These are phyloP conservation scores for Andrena fulva DNA, from an alignment of 2,888 invertebrate genomes.

Conservation along the genomic window DNA sequence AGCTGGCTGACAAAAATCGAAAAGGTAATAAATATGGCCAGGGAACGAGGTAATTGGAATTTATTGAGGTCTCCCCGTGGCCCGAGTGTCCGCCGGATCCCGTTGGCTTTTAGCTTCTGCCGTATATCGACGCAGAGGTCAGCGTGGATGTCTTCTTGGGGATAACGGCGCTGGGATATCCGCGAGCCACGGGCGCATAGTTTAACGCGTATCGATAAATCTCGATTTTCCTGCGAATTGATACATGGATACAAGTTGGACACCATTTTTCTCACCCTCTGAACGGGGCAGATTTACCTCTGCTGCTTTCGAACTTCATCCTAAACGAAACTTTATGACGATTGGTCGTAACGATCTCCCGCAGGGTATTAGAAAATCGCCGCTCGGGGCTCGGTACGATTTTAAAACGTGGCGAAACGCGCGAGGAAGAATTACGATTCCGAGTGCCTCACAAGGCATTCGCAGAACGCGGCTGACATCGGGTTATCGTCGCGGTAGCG, in stretches of 20 bases:
- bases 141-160: slow-evolving; percentile 5
- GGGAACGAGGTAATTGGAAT: slow-evolving; percentile 61
- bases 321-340: not conserved
- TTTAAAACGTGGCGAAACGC: slow-evolving; percentile 21
- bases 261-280: not conserved
- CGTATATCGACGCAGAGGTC: not conserved
- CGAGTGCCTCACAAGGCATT: slow-evolving; percentile 35
- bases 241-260: slow-evolving; percentile 11
- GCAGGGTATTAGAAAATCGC: not conserved
- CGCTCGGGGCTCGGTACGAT: not conserved
- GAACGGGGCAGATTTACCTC: not conserved
- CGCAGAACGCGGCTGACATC: slow-evolving; percentile 26
- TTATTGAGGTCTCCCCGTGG: slow-evolving; percentile 50
- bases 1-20: slow-evolving; percentile 47
- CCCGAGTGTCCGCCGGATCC: slow-evolving; percentile 18
- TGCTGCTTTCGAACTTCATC: not conserved
- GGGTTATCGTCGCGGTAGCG: slow-evolving; percentile 49
- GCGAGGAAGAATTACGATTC: slow-evolving; percentile 13
- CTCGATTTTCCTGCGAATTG: not conserved
- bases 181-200: not conserved
- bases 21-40: slow-evolving; percentile 34
- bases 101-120: slow-evolving; percentile 30
- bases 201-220: not conserved
- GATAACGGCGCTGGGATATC: not conserved
- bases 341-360: not conserved